Base-by-base conservation (phyloP, 2,113 vertebrate species). In the Turnix velox region DNA sequence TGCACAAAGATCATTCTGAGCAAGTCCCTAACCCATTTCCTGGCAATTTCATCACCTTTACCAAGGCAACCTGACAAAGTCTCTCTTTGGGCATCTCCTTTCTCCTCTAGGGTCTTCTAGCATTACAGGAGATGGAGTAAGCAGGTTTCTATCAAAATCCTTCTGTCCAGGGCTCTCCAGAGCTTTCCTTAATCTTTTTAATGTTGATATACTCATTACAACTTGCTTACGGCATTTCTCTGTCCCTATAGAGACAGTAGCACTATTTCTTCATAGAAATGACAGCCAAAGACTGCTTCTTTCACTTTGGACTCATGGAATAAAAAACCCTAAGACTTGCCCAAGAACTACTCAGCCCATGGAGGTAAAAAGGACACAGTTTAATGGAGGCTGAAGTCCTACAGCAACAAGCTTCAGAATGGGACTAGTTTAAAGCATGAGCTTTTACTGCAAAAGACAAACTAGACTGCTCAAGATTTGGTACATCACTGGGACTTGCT, bases 391-490 rank as follows among this genome's bases (percentile, higher is more conserved):
- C 1, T 45, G 7, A 65, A 58, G 49, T 43, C 27, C 66, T 49
- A 72, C 37, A 94, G 35, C 62, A 30, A 5, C 2, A 39, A 59
- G 8, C 6, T 77, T 45, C 20, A 52, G 40, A 14, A 0, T 39
- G 45, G 78, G 40, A 59, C 22, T 49, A 11, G 67, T 19, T 23
- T 69, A 9, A 80, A 80, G 39, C 13, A 42, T 30, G 45, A 95
- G 89, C 33, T 69, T 84, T 66, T n/a, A 14, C 49, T 85, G 86
- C 37, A 31, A 15, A 57, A 89, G 49, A 80, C 66, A 85, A 95
- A 88, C 20, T 31, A 54, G 84, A 90, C 23, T 55, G 67, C 58
- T 86, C 33, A 25, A 19, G 58, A 28, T 39, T 18, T 23, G 18
- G 54, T 42, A 0, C 4, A 8, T n/a, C 45, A 52, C 61, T 79